A percentile compares a stretch with the other conserved stretches of the same genome.
phyloP scores from a whole-genome alignment of 2,113 vertebrate species.

The Caranx melampygus region DNA sequence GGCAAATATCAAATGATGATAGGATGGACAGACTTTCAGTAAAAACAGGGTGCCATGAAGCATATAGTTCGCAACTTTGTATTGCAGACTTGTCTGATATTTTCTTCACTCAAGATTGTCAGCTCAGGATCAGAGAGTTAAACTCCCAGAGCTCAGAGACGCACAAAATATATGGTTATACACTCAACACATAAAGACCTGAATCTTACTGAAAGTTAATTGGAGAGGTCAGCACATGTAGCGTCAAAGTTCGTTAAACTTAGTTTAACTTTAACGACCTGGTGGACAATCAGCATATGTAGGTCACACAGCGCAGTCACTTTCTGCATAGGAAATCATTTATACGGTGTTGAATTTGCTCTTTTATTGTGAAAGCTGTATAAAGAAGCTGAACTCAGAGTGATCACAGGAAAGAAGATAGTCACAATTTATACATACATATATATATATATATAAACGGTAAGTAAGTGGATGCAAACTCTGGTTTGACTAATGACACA shows the following conservation, averaged over 20 bases:
- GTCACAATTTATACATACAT: conserved; percentile 4
- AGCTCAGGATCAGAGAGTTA: not conserved
- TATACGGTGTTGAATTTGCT: not conserved
- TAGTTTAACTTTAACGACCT: not conserved
- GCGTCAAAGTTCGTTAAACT: too few relatives aligned
- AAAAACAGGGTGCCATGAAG: not conserved
- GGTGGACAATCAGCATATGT: not conserved
- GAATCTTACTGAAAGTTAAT: too few relatives aligned
- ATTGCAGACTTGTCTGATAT: too few relatives aligned
- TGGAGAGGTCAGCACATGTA: too few relatives aligned
- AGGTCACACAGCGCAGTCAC: not conserved
- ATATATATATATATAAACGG: not conserved
- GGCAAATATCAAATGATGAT: too few relatives aligned
- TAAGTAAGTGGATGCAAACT: conserved; percentile 13
- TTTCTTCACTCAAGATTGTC: too few relatives aligned
- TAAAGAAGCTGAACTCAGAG: not conserved
- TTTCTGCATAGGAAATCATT: not conserved
- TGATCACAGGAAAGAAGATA: not conserved
- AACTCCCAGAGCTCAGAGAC: not conserved
- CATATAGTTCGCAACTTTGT: too few relatives aligned
- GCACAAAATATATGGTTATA: too few relatives aligned
- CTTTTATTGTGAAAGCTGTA: not conserved
- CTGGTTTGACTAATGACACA: not conserved
- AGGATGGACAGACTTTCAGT: not conserved
- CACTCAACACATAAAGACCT: too few relatives aligned